Base-by-base conservation (phyloP, 2,797 vertebrate species). In the Pseudocheirus occidentalis region DNA sequence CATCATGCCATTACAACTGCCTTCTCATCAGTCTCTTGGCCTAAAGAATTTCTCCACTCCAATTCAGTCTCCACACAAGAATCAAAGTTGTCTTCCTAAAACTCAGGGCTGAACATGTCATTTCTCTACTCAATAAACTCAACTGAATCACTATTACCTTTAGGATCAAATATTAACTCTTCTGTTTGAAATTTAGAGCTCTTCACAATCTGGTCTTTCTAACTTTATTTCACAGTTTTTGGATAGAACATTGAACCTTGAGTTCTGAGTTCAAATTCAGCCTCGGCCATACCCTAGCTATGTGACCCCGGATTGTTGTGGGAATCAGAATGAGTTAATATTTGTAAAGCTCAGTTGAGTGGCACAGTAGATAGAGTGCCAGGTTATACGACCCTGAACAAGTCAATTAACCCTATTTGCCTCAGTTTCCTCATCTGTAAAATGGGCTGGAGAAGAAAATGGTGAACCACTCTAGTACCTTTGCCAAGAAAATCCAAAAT, bases 251-350 rank as follows among this genome's bases (percentile, higher is more conserved):
- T 40, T 87, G n/a, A 21, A 16, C 66, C 6, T 73, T 4, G 34
- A 40, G 1, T 73, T n/a, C 66, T 40, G 21, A 87, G 40, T 87
- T 87, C 40, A 87, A 87, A 50, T 87, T 0, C 40, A 50, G 18
- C 3, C 40, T 87, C 40, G 4, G 21, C 50, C 24, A 46, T 5
- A 50, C 27, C 12, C 24, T n/a, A 62, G 34, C 62, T 73, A 21
- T 40, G n/a, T 40, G n/a, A 73, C n/a, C 5, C 18, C 16, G 2
- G 34, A 12, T 29, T 95, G 2, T 50, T 62, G 13, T 31, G 24
- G 29, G 10, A 87, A 87, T 95, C 93, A 81, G 57, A 50, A 92
- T 95, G 57, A 90, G 40, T 18, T 52, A 53, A 54, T 54, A 73
- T 52, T 27, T 87, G 10, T 87, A 50, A 81, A 87, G 40, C 10